Evolutionary conservation across 2,888 invertebrate genomes (phyloP), one percentile per base, ranked within the genome.

Genomic region (Gryllus longicercus): DNA sequence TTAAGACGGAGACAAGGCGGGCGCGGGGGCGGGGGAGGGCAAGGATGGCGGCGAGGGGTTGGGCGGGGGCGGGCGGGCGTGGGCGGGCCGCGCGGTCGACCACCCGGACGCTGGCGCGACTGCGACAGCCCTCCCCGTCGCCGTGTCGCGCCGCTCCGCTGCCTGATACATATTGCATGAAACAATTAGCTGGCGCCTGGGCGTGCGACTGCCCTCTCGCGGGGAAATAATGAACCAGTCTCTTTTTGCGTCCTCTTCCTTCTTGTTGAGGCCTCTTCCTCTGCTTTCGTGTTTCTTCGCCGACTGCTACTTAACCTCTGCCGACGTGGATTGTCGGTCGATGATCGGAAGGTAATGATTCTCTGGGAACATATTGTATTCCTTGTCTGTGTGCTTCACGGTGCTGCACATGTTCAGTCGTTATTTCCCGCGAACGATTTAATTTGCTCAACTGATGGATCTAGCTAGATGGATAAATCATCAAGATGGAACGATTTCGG

Each of bases 111-210:
- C 38, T 38, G 38, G 38, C 38, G 38, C 38, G 38, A 38, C 38
- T 8, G 63, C 63, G 63, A 63, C 63, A 63, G 16, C 63, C n/a
- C 63, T 63, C n/a, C 38, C 63, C 76, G 76, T 76, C 74, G 78
- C 78, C 74, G 49, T 16, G 21, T 51, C 49, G 78, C 51, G 81
- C 80, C 81, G 81, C 81, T 80, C 80, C 79, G 79, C 77, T 81
- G 80, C 23, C 76, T 81, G 79, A 81, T 81, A 80, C 81, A 81
- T 81, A 81, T 81, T 81, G 80, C 81, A 81, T 81, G 81, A 81
- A 81, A 81, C 81, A 81, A 81, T 81, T 81, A 81, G 80, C 25
- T 51, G 75, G 51, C 77, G 76, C 74, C 81, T 78, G 79, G 80
- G 74, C 81, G 79, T 76, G 76, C 76, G 14, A 49, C 79, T 50